phyloP scores from a whole-genome alignment of 2,888 invertebrate species.

The Pollenia amentaria region DNA sequence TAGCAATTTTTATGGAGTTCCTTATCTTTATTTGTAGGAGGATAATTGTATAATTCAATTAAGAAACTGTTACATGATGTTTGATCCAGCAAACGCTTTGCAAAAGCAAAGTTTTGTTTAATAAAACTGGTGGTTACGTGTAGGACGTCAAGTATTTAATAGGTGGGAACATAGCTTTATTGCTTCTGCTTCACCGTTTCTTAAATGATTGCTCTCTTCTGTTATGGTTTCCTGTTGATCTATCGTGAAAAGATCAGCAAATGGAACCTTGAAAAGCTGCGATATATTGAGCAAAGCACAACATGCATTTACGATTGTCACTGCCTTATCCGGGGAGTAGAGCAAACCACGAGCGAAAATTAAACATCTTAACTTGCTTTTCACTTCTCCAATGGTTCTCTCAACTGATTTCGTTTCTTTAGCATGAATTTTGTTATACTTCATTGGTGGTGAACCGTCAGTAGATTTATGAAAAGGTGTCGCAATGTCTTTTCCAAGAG shows the following conservation, averaged over 20 bases:
- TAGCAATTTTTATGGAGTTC: no score
- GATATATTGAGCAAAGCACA: slow-evolving; percentile 10
- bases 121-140: no score
- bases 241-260: neutral
- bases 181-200: slow-evolving; percentile 5
- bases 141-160: no score
- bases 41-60: no score
- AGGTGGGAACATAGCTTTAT: no score
- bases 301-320: neutral
- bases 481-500: neutral
- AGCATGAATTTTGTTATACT: slow-evolving; percentile 10
- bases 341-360: neutral
- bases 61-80: no score
- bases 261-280: neutral
- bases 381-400: slow-evolving; percentile 12
- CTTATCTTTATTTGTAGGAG: no score
- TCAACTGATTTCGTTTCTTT: neutral
- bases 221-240: neutral
- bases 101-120: no score
- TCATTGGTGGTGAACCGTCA: slow-evolving; percentile 1
- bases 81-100: no score
- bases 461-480: neutral
- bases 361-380: neutral
- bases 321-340: neutral
- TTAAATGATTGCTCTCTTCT: neutral